phyloP scores from a whole-genome alignment of 2,113 vertebrate genomes.

The Carettochelys insculpta region DNA sequence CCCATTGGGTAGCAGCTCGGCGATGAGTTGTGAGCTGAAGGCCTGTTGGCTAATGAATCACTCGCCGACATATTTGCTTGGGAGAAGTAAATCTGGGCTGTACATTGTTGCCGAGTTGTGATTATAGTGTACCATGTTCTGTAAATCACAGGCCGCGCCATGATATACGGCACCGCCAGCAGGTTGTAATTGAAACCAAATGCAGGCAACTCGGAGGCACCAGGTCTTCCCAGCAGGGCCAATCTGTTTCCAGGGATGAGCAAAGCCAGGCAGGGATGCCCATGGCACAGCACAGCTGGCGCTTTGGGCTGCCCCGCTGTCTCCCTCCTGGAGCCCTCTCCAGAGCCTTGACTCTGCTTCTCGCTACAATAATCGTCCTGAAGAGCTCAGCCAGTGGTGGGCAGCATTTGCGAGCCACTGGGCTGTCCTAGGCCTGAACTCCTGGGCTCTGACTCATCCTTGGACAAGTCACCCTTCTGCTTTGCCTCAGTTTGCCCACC shows the following conservation, averaged over 20 bases:
- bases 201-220: not conserved
- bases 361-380: too few species aligned
- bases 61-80: not conserved
- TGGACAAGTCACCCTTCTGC: not conserved
- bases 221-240: not conserved
- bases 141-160: conserved; percentile 3
- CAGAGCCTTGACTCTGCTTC: too few species aligned
- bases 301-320: not conserved
- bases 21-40: not conserved
- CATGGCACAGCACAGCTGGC: not conserved
- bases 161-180: not conserved
- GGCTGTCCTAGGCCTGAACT: not conserved
- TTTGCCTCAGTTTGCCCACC: not conserved
- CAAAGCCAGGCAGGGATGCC: not conserved
- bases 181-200: not conserved
- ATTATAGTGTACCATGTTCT: conserved; percentile 28
- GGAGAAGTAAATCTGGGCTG: conserved; percentile 6
- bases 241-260: not conserved
- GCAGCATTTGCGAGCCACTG: not conserved
- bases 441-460: not conserved
- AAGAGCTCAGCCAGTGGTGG: too few species aligned
- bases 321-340: not conserved
- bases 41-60: conserved; percentile 7
- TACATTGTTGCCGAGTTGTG: conserved; percentile 23
- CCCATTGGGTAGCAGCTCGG: not conserved